phyloP scores from a whole-genome alignment of 2,888 invertebrate genomes.

The Digitonthophagus gazella region DNA sequence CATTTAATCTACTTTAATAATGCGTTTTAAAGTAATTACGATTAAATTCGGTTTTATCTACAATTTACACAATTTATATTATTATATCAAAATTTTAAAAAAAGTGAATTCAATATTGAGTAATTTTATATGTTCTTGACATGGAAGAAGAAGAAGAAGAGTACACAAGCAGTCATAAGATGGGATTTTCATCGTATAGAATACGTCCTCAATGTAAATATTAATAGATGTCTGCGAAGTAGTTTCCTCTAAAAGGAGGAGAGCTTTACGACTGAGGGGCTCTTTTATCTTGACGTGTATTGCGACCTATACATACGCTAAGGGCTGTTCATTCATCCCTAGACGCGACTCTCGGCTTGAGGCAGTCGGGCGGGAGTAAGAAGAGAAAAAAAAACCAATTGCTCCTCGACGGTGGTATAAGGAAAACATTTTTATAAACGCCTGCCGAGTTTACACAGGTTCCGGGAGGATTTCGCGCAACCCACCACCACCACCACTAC shows the following conservation, averaged over 20 bases:
- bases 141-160: not conserved
- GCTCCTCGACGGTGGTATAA: not conserved
- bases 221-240: not conserved
- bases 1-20: not conserved
- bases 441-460: not conserved
- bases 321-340: not conserved
- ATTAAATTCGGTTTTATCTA: not conserved
- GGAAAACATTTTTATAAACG: not conserved
- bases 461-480: not conserved
- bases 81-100: not conserved
- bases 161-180: not conserved
- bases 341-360: not conserved
- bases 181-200: not conserved
- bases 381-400: not conserved
- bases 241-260: not conserved
- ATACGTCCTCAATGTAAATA: not conserved
- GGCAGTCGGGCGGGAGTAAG: not conserved
- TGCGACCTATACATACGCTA: not conserved
- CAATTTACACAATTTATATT: no score
- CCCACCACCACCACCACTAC: no score
- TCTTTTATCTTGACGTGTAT: not conserved
- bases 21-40: not conserved
- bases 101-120: not conserved
- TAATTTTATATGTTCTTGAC: not conserved
- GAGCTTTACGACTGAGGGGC: not conserved